Evolutionary conservation across 2,797 vertebrate species (phyloP).

Genomic region (Pogoniulus pusillus): DNA sequence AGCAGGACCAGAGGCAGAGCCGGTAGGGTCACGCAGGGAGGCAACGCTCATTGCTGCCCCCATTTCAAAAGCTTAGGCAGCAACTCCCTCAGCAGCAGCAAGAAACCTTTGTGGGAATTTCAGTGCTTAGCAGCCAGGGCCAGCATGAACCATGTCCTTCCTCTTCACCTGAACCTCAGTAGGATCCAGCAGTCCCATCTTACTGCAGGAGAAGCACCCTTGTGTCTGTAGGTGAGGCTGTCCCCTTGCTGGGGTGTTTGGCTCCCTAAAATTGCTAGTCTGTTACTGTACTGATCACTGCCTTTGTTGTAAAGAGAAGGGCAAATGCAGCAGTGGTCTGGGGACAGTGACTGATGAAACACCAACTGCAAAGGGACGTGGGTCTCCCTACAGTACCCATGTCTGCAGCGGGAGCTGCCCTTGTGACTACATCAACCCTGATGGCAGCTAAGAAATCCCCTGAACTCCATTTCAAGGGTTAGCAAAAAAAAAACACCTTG

Average conservation of each 20-base stretch:
- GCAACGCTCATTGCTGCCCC: background rate
- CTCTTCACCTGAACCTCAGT: background rate
- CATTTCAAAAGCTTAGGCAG: background rate
- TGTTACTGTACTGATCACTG: background rate
- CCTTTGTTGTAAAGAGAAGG: background rate
- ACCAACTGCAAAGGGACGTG: rapidly evolving
- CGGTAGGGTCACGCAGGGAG: background rate
- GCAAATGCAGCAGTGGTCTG: background rate
- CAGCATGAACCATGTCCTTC: background rate
- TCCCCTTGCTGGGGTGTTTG: background rate
- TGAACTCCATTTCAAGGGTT: background rate
- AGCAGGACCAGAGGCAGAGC: background rate
- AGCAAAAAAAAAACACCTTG: background rate
- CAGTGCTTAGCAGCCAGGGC: background rate
- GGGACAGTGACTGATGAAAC: background rate
- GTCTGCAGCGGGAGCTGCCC: background rate
- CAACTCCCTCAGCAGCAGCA: background rate
- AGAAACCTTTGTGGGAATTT: background rate
- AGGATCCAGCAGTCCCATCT: background rate
- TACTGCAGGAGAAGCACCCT: background rate
- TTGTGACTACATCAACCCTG: rapidly evolving
- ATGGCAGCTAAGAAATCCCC: background rate
- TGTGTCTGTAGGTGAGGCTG: background rate
- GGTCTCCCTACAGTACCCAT: background rate
- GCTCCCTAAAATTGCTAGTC: background rate